These are phyloP conservation scores for Agonopterix subpropinquella DNA, from an alignment of 2,888 invertebrate genomes.

Conservation along the genomic window DNA sequence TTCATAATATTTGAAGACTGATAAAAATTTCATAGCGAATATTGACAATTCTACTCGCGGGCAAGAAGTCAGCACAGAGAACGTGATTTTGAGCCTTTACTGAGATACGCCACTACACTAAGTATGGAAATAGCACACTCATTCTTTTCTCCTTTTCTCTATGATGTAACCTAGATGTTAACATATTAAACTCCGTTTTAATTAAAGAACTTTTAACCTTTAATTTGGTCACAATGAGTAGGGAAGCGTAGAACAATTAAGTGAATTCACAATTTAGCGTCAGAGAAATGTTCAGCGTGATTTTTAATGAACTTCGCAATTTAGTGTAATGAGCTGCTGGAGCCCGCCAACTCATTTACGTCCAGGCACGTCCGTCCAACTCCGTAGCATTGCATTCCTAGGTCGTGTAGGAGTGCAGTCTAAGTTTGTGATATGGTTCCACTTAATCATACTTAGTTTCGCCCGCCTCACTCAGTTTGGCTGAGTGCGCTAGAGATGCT, in stretches of 20 bases:
- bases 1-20: no score
- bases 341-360: conserved; percentile 23
- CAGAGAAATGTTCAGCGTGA: neutral
- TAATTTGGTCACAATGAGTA: neutral
- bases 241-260: conserved; percentile 1
- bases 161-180: no score
- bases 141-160: no score
- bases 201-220: no score
- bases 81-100: no score
- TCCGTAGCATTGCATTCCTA: conserved; percentile 23
- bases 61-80: no score
- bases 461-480: conserved; percentile 22
- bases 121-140: no score
- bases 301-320: conserved; percentile 19
- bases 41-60: no score
- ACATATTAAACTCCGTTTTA: no score
- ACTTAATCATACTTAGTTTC: conserved; percentile 39
- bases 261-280: neutral
- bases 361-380: conserved; percentile 26
- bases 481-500: conserved; percentile 27
- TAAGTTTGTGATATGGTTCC: conserved; percentile 34
- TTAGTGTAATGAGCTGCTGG: conserved; percentile 21
- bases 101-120: no score
- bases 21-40: no score
- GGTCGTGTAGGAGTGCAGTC: conserved; percentile 22